phyloP scores from a whole-genome alignment of 53 echinoderm and acorn worm genomes.

The Paracentrotus lividus region DNA sequence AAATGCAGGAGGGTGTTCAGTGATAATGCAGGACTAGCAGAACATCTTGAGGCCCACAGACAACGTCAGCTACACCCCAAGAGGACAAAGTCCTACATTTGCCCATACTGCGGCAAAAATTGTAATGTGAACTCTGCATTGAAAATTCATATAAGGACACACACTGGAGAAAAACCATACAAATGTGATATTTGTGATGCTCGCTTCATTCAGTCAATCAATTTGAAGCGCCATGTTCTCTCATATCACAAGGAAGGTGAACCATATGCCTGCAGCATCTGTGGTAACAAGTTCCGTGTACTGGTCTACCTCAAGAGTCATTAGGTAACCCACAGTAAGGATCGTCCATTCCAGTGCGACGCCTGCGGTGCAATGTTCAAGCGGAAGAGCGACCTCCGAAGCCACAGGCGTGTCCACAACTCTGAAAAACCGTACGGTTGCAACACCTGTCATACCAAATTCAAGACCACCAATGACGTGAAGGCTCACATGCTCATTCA shows the following conservation, averaged over 20 bases:
- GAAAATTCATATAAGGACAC: slow-evolving; percentile 91
- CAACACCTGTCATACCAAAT: slow-evolving; percentile 83
- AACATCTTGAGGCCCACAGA: slow-evolving; percentile 81
- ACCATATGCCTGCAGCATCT: slow-evolving; percentile 89
- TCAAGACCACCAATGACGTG: slow-evolving; percentile 89
- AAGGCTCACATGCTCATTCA: slow-evolving; percentile 94
- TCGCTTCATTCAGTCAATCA: slow-evolving; percentile 95
- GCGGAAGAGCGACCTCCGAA: slow-evolving; percentile 93
- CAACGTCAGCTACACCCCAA: slow-evolving; percentile 60
- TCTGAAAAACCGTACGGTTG: slow-evolving; percentile 90
- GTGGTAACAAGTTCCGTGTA: slow-evolving; percentile 92
- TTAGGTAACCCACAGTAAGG: slow-evolving; percentile 91
- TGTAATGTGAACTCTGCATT: slow-evolving; percentile 85
- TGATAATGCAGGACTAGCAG: slow-evolving; percentile 67
- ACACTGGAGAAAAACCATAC: slow-evolving; percentile 94
- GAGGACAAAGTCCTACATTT: slow-evolving; percentile 76
- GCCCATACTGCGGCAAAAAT: slow-evolving; percentile 84
- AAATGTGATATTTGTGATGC: slow-evolving; percentile 83
- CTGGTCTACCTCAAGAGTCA: slow-evolving; percentile 93
- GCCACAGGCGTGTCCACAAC: slow-evolving; percentile 92
- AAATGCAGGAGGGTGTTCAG: slow-evolving; percentile 86
- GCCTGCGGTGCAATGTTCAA: slow-evolving; percentile 96
- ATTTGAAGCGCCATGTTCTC: slow-evolving; percentile 87
- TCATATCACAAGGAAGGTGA: slow-evolving; percentile 89
- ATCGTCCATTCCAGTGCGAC: slow-evolving; percentile 96